These are phyloP conservation scores for Lerema accius DNA, from an alignment of 1,140 invertebrate genomes.

Conservation along the genomic window DNA sequence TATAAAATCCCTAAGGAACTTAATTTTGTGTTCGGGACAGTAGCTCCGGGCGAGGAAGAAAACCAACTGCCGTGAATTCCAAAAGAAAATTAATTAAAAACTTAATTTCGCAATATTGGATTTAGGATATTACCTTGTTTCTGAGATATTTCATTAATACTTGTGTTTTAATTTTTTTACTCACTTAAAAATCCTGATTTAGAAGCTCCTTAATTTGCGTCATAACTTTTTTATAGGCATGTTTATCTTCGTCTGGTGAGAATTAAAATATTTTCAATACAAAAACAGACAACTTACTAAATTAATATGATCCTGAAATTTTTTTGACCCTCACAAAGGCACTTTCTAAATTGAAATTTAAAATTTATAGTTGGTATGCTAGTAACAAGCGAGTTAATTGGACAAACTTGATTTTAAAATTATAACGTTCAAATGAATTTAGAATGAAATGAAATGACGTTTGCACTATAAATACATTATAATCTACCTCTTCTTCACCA, in stretches of 20 bases:
- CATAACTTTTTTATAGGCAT: slow-evolving; percentile 15
- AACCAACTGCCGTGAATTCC: slow-evolving; percentile 62
- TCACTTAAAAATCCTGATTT: slow-evolving; percentile 24
- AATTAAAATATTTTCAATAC: slow-evolving; percentile 21
- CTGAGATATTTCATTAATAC: slow-evolving; percentile 52
- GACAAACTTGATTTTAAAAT: background rate
- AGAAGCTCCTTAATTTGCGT: slow-evolving; percentile 18
- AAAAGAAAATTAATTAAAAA: slow-evolving; percentile 77
- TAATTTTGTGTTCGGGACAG: slow-evolving; percentile 54
- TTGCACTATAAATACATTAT: slow-evolving; percentile 6
- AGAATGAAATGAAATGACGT: slow-evolving; percentile 6
- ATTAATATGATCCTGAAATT: background rate
- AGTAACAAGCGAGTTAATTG: background rate
- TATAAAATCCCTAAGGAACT: slow-evolving; percentile 55
- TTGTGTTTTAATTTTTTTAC: slow-evolving; percentile 28
- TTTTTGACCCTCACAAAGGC: background rate
- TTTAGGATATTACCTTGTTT: slow-evolving; percentile 59
- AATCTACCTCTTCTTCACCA: slow-evolving; percentile 30
- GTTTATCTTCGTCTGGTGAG: slow-evolving; percentile 20
- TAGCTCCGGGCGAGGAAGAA: slow-evolving; percentile 55
- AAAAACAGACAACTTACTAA: slow-evolving; percentile 5
- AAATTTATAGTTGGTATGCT: slow-evolving; percentile 11
- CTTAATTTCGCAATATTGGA: slow-evolving; percentile 68
- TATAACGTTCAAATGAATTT: background rate
- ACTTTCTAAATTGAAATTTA: background rate